Evolutionary conservation across 2,888 invertebrate genomes (phyloP).

Genomic region (Cynaeus angustus): DNA sequence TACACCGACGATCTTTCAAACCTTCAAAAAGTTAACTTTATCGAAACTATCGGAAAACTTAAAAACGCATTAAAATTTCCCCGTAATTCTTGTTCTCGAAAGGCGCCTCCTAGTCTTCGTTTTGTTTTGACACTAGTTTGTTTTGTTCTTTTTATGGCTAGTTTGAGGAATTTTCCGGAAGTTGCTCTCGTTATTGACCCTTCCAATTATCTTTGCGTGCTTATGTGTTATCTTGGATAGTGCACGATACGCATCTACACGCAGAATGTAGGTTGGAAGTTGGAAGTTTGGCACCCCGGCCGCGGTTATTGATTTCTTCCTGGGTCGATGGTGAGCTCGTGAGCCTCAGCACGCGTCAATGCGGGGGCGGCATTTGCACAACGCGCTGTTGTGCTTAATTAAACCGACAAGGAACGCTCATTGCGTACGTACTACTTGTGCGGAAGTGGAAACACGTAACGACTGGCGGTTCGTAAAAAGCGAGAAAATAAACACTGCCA

Average conservation of each 20-base stretch:
- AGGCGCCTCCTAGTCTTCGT: no score
- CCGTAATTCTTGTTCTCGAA: no score
- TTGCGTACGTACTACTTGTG: constrained; percentile 31
- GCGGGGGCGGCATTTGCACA: constrained; percentile 50
- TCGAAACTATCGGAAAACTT: no score
- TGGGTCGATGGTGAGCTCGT: constrained; percentile 48
- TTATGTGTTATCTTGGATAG: background rate
- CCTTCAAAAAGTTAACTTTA: background rate
- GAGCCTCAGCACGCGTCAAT: constrained; percentile 50
- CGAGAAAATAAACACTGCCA: no score
- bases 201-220: background rate
- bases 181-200: background rate
- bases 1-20: constrained; percentile 24
- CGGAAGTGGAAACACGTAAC: constrained; percentile 26
- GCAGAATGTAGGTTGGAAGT: constrained; percentile 37
- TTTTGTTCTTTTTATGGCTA: no score
- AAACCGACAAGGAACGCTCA: constrained; percentile 37
- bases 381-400: constrained; percentile 47
- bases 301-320: constrained; percentile 50
- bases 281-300: constrained; percentile 46
- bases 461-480: constrained; percentile 3
- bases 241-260: constrained; percentile 23
- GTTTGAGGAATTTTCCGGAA: no score
- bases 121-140: constrained; percentile 3
- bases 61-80: no score